Conservation (phyloP, 2,797 vertebrate species). For the Pantherophis vulpinus region DNA sequence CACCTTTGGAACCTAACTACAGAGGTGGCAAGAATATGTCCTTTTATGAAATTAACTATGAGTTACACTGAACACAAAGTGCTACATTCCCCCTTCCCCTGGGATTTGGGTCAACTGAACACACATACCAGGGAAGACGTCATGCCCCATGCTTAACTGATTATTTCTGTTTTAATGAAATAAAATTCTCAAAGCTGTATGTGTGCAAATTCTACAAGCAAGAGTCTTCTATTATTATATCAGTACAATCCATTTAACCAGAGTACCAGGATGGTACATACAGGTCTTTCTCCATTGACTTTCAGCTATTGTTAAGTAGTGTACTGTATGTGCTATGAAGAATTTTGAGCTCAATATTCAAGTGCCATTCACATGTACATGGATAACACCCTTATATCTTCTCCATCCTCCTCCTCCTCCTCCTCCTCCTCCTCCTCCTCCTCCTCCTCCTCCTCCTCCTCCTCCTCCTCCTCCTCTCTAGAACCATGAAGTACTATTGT, state of each 20-base stretch:
- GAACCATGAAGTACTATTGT: background rate
- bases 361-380: background rate
- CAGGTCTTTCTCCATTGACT: background rate
- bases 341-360: background rate
- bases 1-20: constrained; percentile 44
- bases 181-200: background rate
- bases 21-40: constrained; percentile 27
- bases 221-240: background rate
- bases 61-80: background rate
- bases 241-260: background rate
- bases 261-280: background rate
- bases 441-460: no score
- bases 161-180: background rate
- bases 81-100: background rate
- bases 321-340: background rate
- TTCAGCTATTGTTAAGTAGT: background rate
- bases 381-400: background rate
- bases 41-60: background rate
- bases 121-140: background rate
- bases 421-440: background rate
- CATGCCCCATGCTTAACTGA: background rate
- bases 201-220: background rate
- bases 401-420: background rate
- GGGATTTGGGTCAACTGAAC: background rate
- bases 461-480: background rate